Base-by-base conservation (phyloP, 1,140 invertebrate genomes). In the Panagrolaimus sp. region DNA sequence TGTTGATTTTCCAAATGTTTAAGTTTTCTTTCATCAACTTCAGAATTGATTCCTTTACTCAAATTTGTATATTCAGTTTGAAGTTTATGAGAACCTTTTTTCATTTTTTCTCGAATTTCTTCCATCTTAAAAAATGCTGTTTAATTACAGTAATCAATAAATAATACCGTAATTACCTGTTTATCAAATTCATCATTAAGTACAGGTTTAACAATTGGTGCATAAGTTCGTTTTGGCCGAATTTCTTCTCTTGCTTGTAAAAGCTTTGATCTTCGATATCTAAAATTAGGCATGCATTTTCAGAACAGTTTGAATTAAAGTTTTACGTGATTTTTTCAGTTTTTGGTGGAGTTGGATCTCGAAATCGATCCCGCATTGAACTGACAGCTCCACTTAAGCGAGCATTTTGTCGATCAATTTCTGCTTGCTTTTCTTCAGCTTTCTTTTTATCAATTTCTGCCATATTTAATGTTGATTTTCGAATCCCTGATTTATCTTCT, bases 181-280 rank as follows among this genome's bases (percentile, higher is more conserved):
- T 82, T 80, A 55, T 80, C 78, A 43, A 80, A 80, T 38, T 80
- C 72, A 67, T 80, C 78, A 45, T 82, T 73, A 17, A 80, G 68
- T 7, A 79, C 73, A 21, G 78, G 78, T 47, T 82, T 80, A 21
- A 80, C 72, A 45, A 82, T 78, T 28, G 78, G 73, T 28, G 74
- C 70, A 12, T 65, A 76, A 21, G 71, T 68, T 46, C 77, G 65
- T 65, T 81, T 73, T 14, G 65, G 76, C n/a, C 71, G 43, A 24
- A 55, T 32, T 48, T 67, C 72, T 55, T 66, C 67, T 43, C 66
- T 73, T 43, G 43, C 65, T 52, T 70, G 72, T 43, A 83, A 62
- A 15, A 73, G 71, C 44, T 66, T 71, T 9, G 81, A 83, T 28
- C 77, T 65, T 74, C 81, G 83, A 63, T 81, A 81, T 38, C 76